Conservation (phyloP, 2,113 vertebrate species). For the Peromyscus californicus region DNA sequence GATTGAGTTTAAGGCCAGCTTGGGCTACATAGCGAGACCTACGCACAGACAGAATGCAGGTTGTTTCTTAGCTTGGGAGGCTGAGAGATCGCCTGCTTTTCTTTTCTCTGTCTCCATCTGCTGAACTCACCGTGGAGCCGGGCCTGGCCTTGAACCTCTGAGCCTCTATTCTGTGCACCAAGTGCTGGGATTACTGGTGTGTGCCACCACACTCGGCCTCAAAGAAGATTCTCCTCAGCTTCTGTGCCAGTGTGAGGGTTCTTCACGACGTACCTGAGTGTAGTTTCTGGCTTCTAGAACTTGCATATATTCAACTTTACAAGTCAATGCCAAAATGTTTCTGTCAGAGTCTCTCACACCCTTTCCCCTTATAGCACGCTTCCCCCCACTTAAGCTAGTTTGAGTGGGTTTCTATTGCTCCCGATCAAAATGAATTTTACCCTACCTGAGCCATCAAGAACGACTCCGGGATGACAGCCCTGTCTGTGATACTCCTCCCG, state of each 20-base stretch:
- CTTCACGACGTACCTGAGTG: background rate
- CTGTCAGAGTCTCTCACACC: background rate
- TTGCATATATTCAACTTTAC: background rate
- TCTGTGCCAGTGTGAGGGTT: background rate
- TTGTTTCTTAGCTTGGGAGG: no score
- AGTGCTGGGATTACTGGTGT: background rate
- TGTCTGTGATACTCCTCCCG: background rate
- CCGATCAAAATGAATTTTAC: constrained; percentile 40
- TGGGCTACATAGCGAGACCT: background rate
- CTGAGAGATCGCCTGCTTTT: background rate
- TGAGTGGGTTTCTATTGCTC: constrained; percentile 33
- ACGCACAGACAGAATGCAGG: background rate
- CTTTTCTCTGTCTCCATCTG: background rate
- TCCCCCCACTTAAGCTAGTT: background rate
- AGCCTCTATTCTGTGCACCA: no score
- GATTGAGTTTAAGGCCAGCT: background rate
- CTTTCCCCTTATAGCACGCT: background rate
- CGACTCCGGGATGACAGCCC: constrained; percentile 20
- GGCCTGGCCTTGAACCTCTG: background rate
- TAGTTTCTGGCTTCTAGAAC: background rate
- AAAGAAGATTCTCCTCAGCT: background rate
- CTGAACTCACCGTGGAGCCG: background rate
- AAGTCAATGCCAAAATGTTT: constrained; percentile 53
- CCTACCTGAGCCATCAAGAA: constrained; percentile 8
- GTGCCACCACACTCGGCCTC: background rate